A percentile compares a stretch with the other conserved stretches of the same genome.
phyloP scores from a whole-genome alignment of 35 echinoderm and acorn worm species.

The Ophiothrix spiculata region DNA sequence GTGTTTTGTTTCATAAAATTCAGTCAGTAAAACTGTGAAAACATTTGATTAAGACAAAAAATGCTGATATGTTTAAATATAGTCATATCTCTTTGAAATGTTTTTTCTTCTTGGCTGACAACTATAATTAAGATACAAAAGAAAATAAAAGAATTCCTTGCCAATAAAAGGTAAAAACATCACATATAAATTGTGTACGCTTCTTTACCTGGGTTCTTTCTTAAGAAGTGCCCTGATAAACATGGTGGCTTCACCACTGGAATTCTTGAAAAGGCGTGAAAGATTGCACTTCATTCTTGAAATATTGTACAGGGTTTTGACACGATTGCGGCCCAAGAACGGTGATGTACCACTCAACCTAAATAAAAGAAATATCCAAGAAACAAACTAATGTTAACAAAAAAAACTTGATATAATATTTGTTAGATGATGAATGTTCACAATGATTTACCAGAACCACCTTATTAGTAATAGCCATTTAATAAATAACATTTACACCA shows the following conservation, averaged over 20 bases:
- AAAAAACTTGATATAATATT: not conserved
- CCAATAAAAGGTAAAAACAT: too few relatives aligned
- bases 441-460: not conserved
- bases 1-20: too few relatives aligned
- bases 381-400: not conserved
- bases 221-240: slow-evolving; percentile 70
- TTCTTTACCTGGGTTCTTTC: slow-evolving; percentile 58
- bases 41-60: too few relatives aligned
- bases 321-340: slow-evolving; percentile 60
- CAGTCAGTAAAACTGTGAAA: too few relatives aligned
- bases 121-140: slow-evolving; percentile 55
- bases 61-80: slow-evolving; percentile 47
- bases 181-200: not conserved
- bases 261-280: slow-evolving; percentile 46
- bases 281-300: slow-evolving; percentile 67
- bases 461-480: too few relatives aligned
- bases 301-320: slow-evolving; percentile 85
- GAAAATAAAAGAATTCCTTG: not conserved
- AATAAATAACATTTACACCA: too few relatives aligned
- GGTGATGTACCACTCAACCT: slow-evolving; percentile 85
- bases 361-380: not conserved
- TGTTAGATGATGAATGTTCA: not conserved
- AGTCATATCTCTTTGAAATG: slow-evolving; percentile 69
- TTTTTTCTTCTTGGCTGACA: slow-evolving; percentile 65
- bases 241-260: slow-evolving; percentile 42